phyloP scores from a whole-genome alignment of 1,140 invertebrate genomes.

The Zaprionus gabonicus region DNA sequence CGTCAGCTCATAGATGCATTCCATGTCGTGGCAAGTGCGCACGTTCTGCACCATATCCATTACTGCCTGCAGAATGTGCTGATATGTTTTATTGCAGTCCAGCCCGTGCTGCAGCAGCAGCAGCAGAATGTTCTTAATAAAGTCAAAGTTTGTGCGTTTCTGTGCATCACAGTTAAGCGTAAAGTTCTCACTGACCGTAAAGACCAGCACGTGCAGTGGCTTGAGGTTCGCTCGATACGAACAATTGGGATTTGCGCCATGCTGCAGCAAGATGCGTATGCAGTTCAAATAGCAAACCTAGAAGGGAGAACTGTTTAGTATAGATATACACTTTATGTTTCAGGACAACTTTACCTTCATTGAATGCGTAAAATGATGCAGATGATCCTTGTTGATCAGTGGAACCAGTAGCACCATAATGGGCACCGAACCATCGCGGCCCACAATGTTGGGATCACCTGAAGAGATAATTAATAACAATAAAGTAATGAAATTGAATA shows the following conservation, averaged over 20 bases:
- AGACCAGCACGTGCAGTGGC: slow-evolving; percentile 90
- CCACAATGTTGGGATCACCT: slow-evolving; percentile 89
- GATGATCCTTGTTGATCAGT: slow-evolving; percentile 90
- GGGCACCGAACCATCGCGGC: slow-evolving; percentile 89
- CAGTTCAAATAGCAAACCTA: slow-evolving; percentile 91
- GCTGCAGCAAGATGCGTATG: slow-evolving; percentile 88
- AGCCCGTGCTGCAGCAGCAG: slow-evolving; percentile 89
- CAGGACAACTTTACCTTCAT: slow-evolving; percentile 87
- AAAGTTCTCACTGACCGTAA: slow-evolving; percentile 90
- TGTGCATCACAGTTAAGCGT: slow-evolving; percentile 87
- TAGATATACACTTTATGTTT: neutral
- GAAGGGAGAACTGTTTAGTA: neutral
- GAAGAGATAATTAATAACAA: slow-evolving; percentile 1
- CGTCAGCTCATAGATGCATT: slow-evolving; percentile 89
- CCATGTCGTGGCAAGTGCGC: slow-evolving; percentile 87
- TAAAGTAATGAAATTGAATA: neutral
- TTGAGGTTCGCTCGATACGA: slow-evolving; percentile 89
- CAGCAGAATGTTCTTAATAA: slow-evolving; percentile 88
- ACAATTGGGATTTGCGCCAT: slow-evolving; percentile 91
- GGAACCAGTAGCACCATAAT: slow-evolving; percentile 91
- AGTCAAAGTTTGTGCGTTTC: slow-evolving; percentile 88
- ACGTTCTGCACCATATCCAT: slow-evolving; percentile 90
- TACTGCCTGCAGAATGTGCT: slow-evolving; percentile 89
- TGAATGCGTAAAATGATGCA: slow-evolving; percentile 90
- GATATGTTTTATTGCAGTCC: slow-evolving; percentile 88